Evolutionary conservation across 1,140 invertebrate species (phyloP).

Genomic region (Drosophila tropicalis): DNA sequence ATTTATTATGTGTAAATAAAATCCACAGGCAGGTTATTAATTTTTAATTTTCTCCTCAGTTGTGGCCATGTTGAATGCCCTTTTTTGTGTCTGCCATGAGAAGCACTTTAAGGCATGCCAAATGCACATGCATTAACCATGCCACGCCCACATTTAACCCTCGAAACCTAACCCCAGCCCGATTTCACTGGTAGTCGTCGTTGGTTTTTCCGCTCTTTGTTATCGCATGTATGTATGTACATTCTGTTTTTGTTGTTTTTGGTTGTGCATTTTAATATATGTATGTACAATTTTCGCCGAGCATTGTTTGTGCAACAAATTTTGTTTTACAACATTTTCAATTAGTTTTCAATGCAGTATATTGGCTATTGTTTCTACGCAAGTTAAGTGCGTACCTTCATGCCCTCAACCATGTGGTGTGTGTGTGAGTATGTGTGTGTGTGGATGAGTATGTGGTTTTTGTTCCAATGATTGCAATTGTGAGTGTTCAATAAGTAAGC

Average conservation of each 20-base stretch:
- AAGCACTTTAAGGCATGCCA: slow-evolving; percentile 42
- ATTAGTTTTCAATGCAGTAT: slow-evolving; percentile 74
- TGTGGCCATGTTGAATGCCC: slow-evolving; percentile 41
- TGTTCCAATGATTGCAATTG: slow-evolving; percentile 34
- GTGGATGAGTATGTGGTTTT: slow-evolving; percentile 27
- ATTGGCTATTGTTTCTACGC: slow-evolving; percentile 76
- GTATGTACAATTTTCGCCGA: slow-evolving; percentile 39
- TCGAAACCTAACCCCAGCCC: not conserved
- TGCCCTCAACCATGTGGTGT: slow-evolving; percentile 19
- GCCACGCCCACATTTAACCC: slow-evolving; percentile 13
- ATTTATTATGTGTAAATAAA: slow-evolving; percentile 78
- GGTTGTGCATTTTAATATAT: slow-evolving; percentile 65
- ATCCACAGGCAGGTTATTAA: slow-evolving; percentile 67
- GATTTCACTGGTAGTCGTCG: too few species aligned
- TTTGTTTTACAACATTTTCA: slow-evolving; percentile 75
- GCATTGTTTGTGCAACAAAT: slow-evolving; percentile 63
- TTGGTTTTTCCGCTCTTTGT: not conserved
- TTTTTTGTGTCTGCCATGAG: slow-evolving; percentile 8
- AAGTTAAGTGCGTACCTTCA: slow-evolving; percentile 60
- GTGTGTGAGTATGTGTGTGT: too few species aligned
- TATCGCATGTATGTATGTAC: slow-evolving; percentile 15
- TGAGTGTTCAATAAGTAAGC: slow-evolving; percentile 40
- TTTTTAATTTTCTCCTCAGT: slow-evolving; percentile 62
- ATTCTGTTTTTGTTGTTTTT: slow-evolving; percentile 8
- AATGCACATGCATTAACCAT: not conserved